Percentiles rank a stretch among this genome's conserved stretches.
Conservation (phyloP, 2,888 invertebrate species). For the Byasa hedistus region DNA sequence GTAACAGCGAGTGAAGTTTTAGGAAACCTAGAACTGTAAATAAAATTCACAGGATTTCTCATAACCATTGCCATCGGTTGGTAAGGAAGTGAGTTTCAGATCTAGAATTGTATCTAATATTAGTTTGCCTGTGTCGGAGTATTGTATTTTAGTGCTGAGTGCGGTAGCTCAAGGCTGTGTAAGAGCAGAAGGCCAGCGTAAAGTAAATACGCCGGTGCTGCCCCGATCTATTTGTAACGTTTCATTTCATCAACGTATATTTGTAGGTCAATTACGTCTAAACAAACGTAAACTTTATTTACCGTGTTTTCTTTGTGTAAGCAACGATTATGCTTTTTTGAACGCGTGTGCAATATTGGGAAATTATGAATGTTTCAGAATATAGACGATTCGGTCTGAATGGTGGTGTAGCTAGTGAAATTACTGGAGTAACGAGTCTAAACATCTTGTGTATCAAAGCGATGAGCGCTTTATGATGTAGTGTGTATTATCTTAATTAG, state of each 20-base stretch:
- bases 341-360: conserved; percentile 4
- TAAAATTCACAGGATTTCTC: no score
- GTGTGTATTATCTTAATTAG: no score
- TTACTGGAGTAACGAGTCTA: no score
- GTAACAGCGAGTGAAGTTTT: no score
- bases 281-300: conserved; percentile 31
- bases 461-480: no score
- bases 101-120: no score
- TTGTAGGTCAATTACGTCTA: conserved; percentile 39
- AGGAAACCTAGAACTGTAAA: no score
- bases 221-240: conserved; percentile 19
- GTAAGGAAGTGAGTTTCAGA: no score
- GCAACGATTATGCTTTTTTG: conserved; percentile 12
- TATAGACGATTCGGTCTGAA: neutral
- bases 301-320: conserved; percentile 8
- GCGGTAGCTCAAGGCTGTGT: neutral
- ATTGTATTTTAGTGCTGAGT: neutral
- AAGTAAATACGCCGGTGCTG: conserved; percentile 4
- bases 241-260: conserved; percentile 16
- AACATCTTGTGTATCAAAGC: no score
- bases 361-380: conserved; percentile 1
- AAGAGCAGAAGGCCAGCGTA: conserved; percentile 1
- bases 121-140: no score
- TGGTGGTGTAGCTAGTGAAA: no score
- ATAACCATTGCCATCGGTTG: no score